These are phyloP conservation scores for Momotus momota DNA, from an alignment of 2,797 vertebrate genomes.

Conservation along the genomic window DNA sequence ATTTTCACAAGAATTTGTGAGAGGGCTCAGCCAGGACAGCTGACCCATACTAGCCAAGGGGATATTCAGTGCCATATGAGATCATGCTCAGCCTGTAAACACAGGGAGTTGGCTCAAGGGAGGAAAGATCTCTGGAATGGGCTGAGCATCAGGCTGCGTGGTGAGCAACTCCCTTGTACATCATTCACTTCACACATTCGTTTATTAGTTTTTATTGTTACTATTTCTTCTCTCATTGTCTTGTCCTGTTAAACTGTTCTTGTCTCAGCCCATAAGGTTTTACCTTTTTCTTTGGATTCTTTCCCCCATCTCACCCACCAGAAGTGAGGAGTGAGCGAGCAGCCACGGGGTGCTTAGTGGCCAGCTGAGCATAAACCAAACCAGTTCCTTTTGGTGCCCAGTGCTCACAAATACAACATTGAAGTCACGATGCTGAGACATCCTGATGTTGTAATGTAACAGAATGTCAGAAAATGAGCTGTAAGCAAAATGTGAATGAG, in stretches of 20 bases:
- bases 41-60: neutral
- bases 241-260: neutral
- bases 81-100: neutral
- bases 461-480: neutral
- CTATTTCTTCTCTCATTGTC: neutral
- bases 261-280: neutral
- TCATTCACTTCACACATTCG: neutral
- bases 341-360: neutral
- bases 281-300: neutral
- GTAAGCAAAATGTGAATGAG: neutral
- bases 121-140: neutral
- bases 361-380: neutral
- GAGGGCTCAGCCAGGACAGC: neutral
- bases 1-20: neutral
- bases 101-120: neutral
- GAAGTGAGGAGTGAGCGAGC: neutral
- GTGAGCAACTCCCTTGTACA: neutral
- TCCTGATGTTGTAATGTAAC: neutral
- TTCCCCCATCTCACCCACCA: too few species aligned
- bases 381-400: too few species aligned
- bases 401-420: rapidly evolving
- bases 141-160: neutral
- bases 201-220: neutral
- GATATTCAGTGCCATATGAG: too few species aligned
- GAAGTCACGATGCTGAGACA: neutral